Conservation (phyloP, 1,140 invertebrate species). For the Apis florea region DNA sequence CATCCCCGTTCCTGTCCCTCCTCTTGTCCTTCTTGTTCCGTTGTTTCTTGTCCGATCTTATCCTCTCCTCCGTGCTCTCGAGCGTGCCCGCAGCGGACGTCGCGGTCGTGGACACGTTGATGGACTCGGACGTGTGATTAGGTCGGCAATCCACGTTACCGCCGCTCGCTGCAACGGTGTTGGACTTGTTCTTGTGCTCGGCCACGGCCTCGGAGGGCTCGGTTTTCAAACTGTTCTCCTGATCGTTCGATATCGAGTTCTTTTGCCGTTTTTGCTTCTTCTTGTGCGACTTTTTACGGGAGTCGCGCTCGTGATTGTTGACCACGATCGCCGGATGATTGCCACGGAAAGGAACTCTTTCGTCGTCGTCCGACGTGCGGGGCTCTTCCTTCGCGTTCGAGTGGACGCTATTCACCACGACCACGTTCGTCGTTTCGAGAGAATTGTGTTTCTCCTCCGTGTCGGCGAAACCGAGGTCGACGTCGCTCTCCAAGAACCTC, state of each 20-base stretch:
- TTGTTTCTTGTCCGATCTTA: conserved; percentile 80
- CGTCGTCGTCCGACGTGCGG: conserved; percentile 78
- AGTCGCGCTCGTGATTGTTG: conserved; percentile 77
- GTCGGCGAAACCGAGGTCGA: conserved; percentile 80
- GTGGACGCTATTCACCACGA: conserved; percentile 70
- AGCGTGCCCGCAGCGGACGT: conserved; percentile 73
- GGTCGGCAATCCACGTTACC: conserved; percentile 51
- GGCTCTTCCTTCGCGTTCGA: conserved; percentile 76
- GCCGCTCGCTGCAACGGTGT: conserved; percentile 54
- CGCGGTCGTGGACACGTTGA: conserved; percentile 7
- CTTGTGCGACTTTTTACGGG: conserved; percentile 88
- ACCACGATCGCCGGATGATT: conserved; percentile 54
- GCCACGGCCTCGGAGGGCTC: conserved; percentile 66
- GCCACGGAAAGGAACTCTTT: conserved; percentile 66
- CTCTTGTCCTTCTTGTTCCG: conserved; percentile 87
- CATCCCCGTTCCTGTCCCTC: conserved; percentile 85
- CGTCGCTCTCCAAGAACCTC: conserved; percentile 81
- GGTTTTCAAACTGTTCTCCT: conserved; percentile 81
- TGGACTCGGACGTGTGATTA: conserved; percentile 73
- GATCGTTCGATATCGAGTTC: conserved; percentile 83
- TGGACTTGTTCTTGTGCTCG: conserved; percentile 74
- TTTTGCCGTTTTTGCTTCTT: conserved; percentile 91
- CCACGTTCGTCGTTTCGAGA: conserved; percentile 64
- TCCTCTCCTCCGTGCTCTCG: conserved; percentile 81
- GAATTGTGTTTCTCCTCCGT: conserved; percentile 79